phyloP scores from a whole-genome alignment of 1,140 invertebrate genomes.

The Cyclargus thomasi region DNA sequence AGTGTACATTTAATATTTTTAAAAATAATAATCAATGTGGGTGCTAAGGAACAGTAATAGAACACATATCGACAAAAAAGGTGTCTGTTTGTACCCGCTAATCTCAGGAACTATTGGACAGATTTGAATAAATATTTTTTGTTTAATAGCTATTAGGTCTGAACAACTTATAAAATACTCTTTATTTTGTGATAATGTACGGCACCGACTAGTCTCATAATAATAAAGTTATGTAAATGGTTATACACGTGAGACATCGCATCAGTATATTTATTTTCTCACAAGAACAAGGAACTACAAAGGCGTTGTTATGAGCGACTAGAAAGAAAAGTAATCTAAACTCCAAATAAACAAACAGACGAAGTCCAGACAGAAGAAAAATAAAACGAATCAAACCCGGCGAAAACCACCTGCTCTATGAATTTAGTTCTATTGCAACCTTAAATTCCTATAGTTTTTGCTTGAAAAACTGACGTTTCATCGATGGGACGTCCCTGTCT shows the following conservation, averaged over 20 bases:
- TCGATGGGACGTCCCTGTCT: conserved; percentile 53
- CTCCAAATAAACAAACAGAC: conserved; percentile 64
- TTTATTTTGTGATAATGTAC: too few species aligned
- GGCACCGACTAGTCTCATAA: too few species aligned
- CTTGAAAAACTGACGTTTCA: conserved; percentile 71
- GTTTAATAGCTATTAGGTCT: too few species aligned
- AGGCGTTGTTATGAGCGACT: conserved; percentile 23
- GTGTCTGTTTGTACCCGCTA: too few species aligned
- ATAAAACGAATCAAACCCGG: conserved; percentile 60
- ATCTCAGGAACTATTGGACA: too few species aligned
- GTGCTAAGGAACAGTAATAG: too few species aligned
- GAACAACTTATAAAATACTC: too few species aligned
- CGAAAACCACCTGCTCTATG: conserved; percentile 62
- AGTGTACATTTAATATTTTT: too few species aligned
- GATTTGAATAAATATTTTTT: too few species aligned
- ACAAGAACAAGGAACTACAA: conserved; percentile 21
- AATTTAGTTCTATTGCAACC: conserved; percentile 32
- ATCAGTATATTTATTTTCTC: conserved; percentile 15
- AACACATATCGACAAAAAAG: too few species aligned
- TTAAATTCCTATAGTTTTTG: conserved; percentile 72
- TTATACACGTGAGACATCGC: not conserved
- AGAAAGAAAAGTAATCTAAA: conserved; percentile 55
- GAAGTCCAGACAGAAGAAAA: conserved; percentile 65
- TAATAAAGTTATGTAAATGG: not conserved
- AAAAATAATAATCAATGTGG: too few species aligned